Base-by-base conservation (phyloP, 2,888 invertebrate genomes). In the Atethmia centrago region DNA sequence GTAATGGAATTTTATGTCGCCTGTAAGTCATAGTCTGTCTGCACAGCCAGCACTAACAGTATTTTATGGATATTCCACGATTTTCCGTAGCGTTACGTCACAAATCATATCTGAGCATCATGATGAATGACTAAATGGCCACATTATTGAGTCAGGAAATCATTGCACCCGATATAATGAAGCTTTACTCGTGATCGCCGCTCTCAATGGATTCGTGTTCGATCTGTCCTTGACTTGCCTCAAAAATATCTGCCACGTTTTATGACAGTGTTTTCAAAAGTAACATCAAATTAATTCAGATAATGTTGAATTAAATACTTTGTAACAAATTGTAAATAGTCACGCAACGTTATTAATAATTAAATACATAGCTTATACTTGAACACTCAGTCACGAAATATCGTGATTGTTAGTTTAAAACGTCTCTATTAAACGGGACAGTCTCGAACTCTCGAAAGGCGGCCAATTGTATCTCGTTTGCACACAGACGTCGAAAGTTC, bases 401-500 rank as follows among this genome's bases (percentile, higher is more conserved):
- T 91, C 89, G 89, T 90, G 90, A 88, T 88, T 85, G 87, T 86
- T 82, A 87, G 87, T 90, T 89, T 89, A 88, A 91, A 91, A 90
- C 85, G 89, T 89, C 89, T 91, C 88, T 89, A 91, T 92, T 91
- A 90, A 88, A 88, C 83, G 85, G 85, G 85, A 81, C 84, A 88
- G 85, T 86, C 88, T 89, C 88, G 85, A 89, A 88, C 85, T 86
- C 88, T 89, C 88, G 85, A 89, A 91, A 91, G 86, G 83, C 89
- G 89, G 88, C 89, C 93, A 94, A 94, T 94, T 94, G 92, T 89
- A 85, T 88, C 88, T 92, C 91, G 89, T 93, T 92, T 90, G 90
- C 90, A 89, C 88, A 89, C 90, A 90, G 89, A 91, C 92, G 90
- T 92, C 90, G 91, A 91, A 92, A 92, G 92, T 93, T 93, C 92